These are phyloP conservation scores for Apis dorsata DNA, from an alignment of 1,140 invertebrate species.

Conservation along the genomic window DNA sequence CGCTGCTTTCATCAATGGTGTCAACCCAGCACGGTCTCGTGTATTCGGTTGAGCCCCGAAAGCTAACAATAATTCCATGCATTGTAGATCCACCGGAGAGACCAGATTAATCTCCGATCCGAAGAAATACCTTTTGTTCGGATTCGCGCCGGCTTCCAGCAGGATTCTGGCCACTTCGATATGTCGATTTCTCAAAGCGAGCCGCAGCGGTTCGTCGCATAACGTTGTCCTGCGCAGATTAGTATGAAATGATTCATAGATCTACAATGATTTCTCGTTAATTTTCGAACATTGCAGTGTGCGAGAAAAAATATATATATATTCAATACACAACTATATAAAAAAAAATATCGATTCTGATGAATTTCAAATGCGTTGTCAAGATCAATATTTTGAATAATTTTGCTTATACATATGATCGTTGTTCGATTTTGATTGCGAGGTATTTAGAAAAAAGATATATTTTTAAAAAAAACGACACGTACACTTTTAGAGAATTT, in stretches of 20 bases:
- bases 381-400: no score
- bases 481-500: no score
- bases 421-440: no score
- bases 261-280: no score
- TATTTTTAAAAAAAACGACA: no score
- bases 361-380: no score
- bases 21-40: slow-evolving; percentile 90
- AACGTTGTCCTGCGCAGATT: slow-evolving; percentile 82
- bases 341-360: no score
- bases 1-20: slow-evolving; percentile 93
- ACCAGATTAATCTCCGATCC: slow-evolving; percentile 94
- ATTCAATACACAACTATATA: no score
- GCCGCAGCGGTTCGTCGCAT: slow-evolving; percentile 89
- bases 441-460: no score
- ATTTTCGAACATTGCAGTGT: no score
- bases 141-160: slow-evolving; percentile 87
- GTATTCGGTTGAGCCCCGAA: slow-evolving; percentile 93
- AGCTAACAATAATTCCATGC: slow-evolving; percentile 89
- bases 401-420: no score
- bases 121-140: slow-evolving; percentile 92
- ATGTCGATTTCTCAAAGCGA: slow-evolving; percentile 93
- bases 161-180: slow-evolving; percentile 86
- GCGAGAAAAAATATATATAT: no score
- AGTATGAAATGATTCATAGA: not conserved
- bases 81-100: slow-evolving; percentile 87